Percentiles rank a stretch among this genome's conserved stretches.
These are phyloP conservation scores for Leucoma salicis DNA, from an alignment of 2,888 invertebrate species.

Conservation along the genomic window DNA sequence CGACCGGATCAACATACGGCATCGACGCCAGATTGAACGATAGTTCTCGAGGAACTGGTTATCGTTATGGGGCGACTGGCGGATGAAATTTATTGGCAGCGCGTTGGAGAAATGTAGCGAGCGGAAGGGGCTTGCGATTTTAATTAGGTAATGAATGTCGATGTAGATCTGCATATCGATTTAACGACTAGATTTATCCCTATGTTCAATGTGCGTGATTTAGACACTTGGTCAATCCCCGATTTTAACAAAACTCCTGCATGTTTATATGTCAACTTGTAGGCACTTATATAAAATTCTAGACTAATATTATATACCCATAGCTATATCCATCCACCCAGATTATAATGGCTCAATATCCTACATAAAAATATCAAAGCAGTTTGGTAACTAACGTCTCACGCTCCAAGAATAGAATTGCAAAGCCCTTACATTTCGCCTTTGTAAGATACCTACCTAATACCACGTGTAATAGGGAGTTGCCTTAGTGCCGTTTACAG, in stretches of 20 bases:
- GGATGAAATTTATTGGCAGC: slow-evolving; percentile 82
- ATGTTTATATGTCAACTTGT: no score
- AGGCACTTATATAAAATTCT: no score
- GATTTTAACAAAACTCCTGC: slow-evolving; percentile 38
- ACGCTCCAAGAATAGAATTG: no score
- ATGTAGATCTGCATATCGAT: slow-evolving; percentile 81
- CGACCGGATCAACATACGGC: slow-evolving; percentile 82
- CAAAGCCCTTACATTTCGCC: no score
- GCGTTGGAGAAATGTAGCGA: slow-evolving; percentile 81
- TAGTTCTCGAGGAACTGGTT: slow-evolving; percentile 82
- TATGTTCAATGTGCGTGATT: slow-evolving; percentile 66
- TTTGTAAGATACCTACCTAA: no score
- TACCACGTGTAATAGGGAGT: no score
- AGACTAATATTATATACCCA: no score
- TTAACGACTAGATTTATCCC: slow-evolving; percentile 79
- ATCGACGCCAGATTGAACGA: slow-evolving; percentile 82
- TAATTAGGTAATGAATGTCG: slow-evolving; percentile 83
- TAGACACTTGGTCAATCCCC: slow-evolving; percentile 64
- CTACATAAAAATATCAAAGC: no score
- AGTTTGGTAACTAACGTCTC: no score
- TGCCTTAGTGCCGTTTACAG: no score
- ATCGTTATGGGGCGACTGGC: slow-evolving; percentile 82
- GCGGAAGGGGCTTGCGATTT: slow-evolving; percentile 82
- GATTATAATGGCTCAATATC: no score
- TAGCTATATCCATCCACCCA: no score